Base-by-base conservation (phyloP, 2,888 invertebrate species). In the Thecocarcelia acutangulata region DNA sequence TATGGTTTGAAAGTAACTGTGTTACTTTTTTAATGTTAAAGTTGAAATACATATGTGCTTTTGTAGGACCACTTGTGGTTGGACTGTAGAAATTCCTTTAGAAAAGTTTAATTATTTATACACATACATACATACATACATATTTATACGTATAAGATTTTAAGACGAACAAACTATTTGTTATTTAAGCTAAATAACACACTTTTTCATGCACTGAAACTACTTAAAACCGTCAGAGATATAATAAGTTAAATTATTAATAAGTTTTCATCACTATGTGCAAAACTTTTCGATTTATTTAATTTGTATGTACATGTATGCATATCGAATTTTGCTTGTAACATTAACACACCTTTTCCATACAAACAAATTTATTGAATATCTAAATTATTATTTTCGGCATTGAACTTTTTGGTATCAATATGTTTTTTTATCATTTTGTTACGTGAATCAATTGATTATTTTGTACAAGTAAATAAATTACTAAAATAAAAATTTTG, bases 1-100 rank as follows among this genome's bases (percentile, higher is more conserved):
- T 82, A 75, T 19, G 78, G 82, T 75, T 82, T 75, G 37, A 61
- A 21, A 70, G 66, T 56, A 33, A 82, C 74, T 82, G 82, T 19
- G 15, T 48, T 59, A 58, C 19, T 64, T 73, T 58, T n/a, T 69
- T 68, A 75, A 82, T 78, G 82, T 48, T 78, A 78, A 82, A 82
- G 78, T 82, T 78, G 74, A 82, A 77, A 52, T 70, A 8, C 48
- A 52, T 61, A 74, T 28, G 50, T 72, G 17, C 48, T 63, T 82
- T 50, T 17, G 13, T 59, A 66, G 52, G 76, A 80, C 54, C 72
- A 76, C 70, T 74, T 74, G 69, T 73, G 69, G 72, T 72, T 76
- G 40, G 19, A 75, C 48, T 15, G 48, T 69, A 64, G 15, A 69
- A 82, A 82, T 82, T 82, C 82, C 82, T 82, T 74, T 56, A 56